Conservation (phyloP, 2,888 invertebrate genomes). For the Halictus ligatus region DNA sequence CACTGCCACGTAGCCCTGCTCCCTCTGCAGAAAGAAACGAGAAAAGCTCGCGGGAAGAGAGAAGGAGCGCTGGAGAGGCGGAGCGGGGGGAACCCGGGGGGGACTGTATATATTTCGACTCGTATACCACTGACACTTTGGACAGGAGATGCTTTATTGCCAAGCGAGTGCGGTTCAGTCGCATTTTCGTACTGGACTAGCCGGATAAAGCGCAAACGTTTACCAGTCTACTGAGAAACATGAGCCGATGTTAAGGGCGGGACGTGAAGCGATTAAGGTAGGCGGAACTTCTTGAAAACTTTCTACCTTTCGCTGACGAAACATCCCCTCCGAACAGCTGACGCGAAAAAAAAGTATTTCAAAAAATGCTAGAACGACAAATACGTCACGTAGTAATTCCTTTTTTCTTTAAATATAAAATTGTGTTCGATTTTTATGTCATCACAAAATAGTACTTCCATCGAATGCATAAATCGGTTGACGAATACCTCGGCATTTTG, state of each 20-base stretch:
- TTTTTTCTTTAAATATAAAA: too few species aligned
- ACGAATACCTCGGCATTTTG: too few species aligned
- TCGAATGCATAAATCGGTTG: too few species aligned
- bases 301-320: background rate
- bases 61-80: constrained; percentile 27
- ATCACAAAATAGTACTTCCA: too few species aligned
- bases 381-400: background rate
- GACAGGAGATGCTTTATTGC: constrained; percentile 75
- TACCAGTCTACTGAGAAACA: constrained; percentile 60
- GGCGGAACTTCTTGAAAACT: constrained; percentile 28
- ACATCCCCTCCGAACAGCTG: background rate
- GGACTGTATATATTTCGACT: constrained; percentile 71
- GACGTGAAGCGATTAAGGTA: constrained; percentile 15
- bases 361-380: background rate
- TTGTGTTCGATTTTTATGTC: too few species aligned
- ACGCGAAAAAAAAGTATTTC: background rate
- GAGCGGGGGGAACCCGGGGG: background rate
- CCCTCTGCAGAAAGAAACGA: constrained; percentile 62
- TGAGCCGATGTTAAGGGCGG: constrained; percentile 30
- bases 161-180: constrained; percentile 67
- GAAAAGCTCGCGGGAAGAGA: constrained; percentile 55
- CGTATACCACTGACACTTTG: constrained; percentile 71
- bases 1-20: constrained; percentile 72
- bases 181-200: constrained; percentile 72
- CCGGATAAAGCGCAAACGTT: constrained; percentile 72